Conservation (phyloP, 2,888 invertebrate genomes). For the Pandemis heparana region DNA sequence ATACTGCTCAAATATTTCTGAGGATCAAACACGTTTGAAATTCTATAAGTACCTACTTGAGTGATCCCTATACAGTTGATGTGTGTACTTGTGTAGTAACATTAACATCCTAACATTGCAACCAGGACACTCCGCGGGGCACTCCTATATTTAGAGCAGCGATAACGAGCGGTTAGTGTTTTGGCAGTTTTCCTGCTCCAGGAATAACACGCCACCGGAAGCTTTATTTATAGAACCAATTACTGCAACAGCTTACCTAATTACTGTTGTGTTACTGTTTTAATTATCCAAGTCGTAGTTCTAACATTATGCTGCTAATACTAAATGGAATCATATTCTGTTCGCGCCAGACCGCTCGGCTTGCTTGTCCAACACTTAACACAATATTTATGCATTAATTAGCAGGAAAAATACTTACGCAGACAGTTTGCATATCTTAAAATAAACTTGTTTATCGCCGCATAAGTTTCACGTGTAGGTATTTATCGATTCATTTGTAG, state of each 20-base stretch:
- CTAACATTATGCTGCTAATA: not conserved
- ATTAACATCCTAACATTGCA: not conserved
- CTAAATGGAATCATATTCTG: not conserved
- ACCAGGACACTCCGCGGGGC: not conserved
- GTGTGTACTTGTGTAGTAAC: not conserved
- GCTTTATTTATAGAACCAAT: conserved; percentile 22
- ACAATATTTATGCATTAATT: not conserved
- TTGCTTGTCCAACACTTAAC: not conserved
- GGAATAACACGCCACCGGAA: conserved; percentile 35
- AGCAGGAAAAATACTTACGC: conserved; percentile 1
- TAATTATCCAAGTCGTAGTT: not conserved
- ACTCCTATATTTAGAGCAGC: conserved; percentile 22
- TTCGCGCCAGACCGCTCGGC: not conserved
- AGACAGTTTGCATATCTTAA: not conserved
- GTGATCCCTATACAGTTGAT: no score
- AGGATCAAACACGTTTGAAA: no score
- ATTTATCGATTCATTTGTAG: conserved; percentile 2
- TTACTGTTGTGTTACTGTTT: conserved; percentile 9
- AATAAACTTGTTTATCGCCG: conserved; percentile 3
- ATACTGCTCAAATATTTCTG: no score
- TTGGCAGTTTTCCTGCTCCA: conserved; percentile 35
- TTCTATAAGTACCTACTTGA: no score
- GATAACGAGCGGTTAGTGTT: conserved; percentile 39
- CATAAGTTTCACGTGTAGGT: not conserved
- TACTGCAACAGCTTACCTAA: conserved; percentile 13